These are phyloP conservation scores for Lasioglossum pauxillum DNA, from an alignment of 2,888 invertebrate species.

Conservation along the genomic window DNA sequence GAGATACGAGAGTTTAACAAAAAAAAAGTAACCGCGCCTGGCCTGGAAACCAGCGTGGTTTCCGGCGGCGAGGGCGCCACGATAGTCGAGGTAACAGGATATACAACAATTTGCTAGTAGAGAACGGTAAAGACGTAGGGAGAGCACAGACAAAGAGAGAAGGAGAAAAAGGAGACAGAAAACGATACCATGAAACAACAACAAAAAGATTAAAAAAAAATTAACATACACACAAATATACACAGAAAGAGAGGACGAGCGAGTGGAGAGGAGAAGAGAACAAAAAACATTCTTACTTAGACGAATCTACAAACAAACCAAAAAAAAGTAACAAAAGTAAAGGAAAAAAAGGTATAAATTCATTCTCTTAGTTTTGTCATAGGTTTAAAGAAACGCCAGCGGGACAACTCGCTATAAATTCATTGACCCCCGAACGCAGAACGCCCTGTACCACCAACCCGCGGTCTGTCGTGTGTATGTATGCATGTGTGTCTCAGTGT, in stretches of 20 bases:
- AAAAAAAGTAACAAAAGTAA: constrained; percentile 61
- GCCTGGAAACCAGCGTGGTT: constrained; percentile 20
- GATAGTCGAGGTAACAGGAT: constrained; percentile 63
- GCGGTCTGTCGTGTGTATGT: constrained; percentile 67
- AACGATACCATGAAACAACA: constrained; percentile 1
- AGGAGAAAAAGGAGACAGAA: constrained; percentile 13
- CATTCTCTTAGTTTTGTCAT: constrained; percentile 82
- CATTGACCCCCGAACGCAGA: constrained; percentile 80
- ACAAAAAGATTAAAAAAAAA: not conserved
- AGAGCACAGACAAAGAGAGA: constrained; percentile 22
- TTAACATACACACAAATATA: not conserved
- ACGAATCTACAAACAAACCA: constrained; percentile 54
- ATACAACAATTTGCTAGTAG: constrained; percentile 54
- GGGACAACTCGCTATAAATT: constrained; percentile 79
- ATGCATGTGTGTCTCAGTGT: constrained; percentile 59
- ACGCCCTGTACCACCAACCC: constrained; percentile 80
- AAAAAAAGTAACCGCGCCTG: constrained; percentile 21
- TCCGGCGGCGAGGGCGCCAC: constrained; percentile 41
- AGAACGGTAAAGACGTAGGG: constrained; percentile 53
- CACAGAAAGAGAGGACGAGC: constrained; percentile 20
- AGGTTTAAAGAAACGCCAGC: constrained; percentile 78
- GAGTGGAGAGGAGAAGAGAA: not conserved
- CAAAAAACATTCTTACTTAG: constrained; percentile 75
- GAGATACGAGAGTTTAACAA: constrained; percentile 50
- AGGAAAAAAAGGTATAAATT: constrained; percentile 77